Conservation (phyloP, 2,888 invertebrate genomes). For the Drosophila anomelani region DNA sequence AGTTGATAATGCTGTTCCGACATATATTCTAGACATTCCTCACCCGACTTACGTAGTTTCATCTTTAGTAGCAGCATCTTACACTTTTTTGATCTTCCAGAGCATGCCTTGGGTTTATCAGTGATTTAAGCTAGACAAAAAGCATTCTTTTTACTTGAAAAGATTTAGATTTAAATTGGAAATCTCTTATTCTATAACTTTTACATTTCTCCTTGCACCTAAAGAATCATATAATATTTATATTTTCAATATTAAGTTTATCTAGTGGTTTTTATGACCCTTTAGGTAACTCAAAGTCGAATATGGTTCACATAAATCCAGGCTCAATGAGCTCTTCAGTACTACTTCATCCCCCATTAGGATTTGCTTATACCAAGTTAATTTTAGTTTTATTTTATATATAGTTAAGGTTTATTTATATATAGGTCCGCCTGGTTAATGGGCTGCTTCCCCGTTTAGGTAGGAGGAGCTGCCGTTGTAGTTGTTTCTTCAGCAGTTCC, state of each 20-base stretch:
- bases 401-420: not conserved
- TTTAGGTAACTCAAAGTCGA: not conserved
- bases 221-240: too few species aligned
- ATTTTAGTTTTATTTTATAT: not conserved
- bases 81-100: not conserved
- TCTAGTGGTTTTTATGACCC: not conserved
- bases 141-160: not conserved
- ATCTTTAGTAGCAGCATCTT: conserved; percentile 26
- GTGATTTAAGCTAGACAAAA: conserved; percentile 1
- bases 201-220: not conserved
- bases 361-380: not conserved
- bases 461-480: not conserved
- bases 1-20: conserved; percentile 21
- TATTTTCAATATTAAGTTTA: not conserved
- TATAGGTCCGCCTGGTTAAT: conserved; percentile 5
- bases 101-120: conserved; percentile 16
- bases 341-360: not conserved
- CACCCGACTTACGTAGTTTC: conserved; percentile 23
- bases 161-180: not conserved
- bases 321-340: not conserved
- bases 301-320: not conserved
- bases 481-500: not conserved
- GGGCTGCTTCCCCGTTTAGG: not conserved
- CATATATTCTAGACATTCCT: conserved; percentile 23
- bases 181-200: not conserved